A percentile compares a stretch with the other conserved stretches of the same genome.
These are phyloP conservation scores for Saguinus oedipus DNA, from an alignment of 2,797 vertebrate genomes.

Conservation along the genomic window DNA sequence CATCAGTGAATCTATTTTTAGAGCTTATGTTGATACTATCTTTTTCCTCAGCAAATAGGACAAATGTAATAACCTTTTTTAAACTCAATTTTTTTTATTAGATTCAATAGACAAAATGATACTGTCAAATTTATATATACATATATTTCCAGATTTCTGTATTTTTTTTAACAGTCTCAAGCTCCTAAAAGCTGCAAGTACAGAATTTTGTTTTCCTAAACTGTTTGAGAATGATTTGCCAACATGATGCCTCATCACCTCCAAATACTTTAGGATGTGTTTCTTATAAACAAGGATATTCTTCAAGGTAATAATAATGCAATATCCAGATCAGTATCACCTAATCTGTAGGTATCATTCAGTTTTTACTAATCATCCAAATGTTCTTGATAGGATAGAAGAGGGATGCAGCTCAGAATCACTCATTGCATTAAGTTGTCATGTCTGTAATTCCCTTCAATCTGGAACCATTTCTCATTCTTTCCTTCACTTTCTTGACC, in stretches of 20 bases:
- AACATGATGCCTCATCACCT: background rate
- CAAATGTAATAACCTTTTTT: constrained; percentile 55
- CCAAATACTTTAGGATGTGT: background rate
- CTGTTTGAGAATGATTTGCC: background rate
- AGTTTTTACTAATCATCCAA: background rate
- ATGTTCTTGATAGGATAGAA: background rate
- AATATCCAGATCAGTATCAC: background rate
- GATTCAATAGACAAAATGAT: constrained; percentile 39
- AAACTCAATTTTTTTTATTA: constrained; percentile 13
- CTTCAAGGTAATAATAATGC: background rate
- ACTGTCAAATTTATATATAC: background rate
- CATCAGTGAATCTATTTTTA: constrained; percentile 33
- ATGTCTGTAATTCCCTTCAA: background rate
- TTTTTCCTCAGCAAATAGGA: constrained; percentile 40
- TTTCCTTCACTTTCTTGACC: constrained; percentile 30
- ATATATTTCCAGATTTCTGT: background rate
- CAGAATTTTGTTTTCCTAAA: constrained; percentile 32
- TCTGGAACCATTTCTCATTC: background rate
- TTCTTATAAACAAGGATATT: background rate
- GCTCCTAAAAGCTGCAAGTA: constrained; percentile 22
- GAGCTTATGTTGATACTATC: constrained; percentile 37
- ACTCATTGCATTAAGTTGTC: background rate
- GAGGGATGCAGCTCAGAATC: background rate
- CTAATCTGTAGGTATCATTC: background rate
- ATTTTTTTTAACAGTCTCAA: constrained; percentile 25